Conservation (phyloP, 2,888 invertebrate genomes). For the Idaea straminata region DNA sequence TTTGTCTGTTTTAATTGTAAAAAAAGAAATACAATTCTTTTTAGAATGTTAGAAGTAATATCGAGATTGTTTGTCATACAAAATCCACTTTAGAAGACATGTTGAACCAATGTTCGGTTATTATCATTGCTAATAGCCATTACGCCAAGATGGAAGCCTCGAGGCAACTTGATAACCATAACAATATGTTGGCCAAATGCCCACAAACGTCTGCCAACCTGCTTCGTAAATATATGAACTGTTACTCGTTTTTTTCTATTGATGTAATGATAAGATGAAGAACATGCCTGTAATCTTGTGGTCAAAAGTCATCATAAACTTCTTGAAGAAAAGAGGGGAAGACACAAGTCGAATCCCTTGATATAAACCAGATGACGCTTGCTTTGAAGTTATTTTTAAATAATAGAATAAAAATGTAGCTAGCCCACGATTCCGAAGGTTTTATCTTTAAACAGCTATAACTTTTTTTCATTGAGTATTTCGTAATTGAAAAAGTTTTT, state of each 20-base stretch:
- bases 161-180: background rate
- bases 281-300: conserved; percentile 2
- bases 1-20: background rate
- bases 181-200: conserved; percentile 1
- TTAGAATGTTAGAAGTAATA: background rate
- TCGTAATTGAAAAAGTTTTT: too few species aligned
- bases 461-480: too few species aligned
- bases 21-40: background rate
- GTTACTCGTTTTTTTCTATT: background rate
- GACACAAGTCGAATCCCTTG: background rate
- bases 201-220: conserved; percentile 1
- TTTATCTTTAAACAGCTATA: too few species aligned
- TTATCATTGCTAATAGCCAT: conserved; percentile 1
- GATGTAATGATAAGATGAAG: background rate
- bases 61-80: background rate
- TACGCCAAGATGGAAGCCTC: background rate
- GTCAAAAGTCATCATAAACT: background rate
- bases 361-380: background rate
- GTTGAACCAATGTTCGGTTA: conserved; percentile 1
- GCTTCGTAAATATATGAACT: background rate
- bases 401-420: background rate
- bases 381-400: background rate
- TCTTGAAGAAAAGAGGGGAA: conserved; percentile 5
- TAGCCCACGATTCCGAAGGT: too few species aligned
- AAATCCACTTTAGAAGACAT: background rate